A percentile compares a stretch with the other conserved stretches of the same genome.
These are phyloP conservation scores for cat (Felis catus) DNA, from an alignment of 2,113 vertebrate species.

Conservation along the genomic window F.catus_Fca126_mat1.0 CM031423.1:90189501-90190000, in stretches of 20 bases:
- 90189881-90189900: not conserved
- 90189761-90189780: not conserved
- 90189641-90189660: not conserved
- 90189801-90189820: not conserved
- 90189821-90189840: not conserved
- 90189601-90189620: not conserved
- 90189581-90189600: rapidly evolving
- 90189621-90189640: rapidly evolving
- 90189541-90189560: rapidly evolving
- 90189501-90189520: not conserved
- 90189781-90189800: not conserved
- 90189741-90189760: not conserved
- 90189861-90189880: not conserved
- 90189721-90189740: not conserved
- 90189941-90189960: not conserved
- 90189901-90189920: not conserved
- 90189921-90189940: no score
- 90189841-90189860: not conserved
- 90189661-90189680: not conserved
- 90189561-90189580: not conserved
- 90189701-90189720: not conserved
- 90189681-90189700: not conserved
- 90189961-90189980: no score
- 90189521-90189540: not conserved
- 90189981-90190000: not conserved